phyloP scores from a whole-genome alignment of 2,797 vertebrate species.

The Eulemur rubriventer region DNA sequence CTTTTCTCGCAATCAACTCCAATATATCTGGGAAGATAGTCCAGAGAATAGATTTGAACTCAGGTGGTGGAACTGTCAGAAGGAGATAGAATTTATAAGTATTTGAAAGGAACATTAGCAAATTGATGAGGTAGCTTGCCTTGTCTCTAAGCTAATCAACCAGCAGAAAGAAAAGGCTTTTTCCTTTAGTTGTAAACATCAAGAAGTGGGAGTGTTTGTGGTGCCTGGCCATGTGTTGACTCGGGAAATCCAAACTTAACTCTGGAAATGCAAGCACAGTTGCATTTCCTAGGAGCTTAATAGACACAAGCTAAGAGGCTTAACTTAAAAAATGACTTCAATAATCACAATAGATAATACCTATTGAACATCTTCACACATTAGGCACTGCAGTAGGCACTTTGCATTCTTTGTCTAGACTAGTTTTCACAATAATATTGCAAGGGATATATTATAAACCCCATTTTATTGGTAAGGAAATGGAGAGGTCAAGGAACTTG shows the following conservation, averaged over 20 bases:
- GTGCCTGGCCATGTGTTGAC: background rate
- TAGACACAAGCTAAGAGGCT: constrained; percentile 32
- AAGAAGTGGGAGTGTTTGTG: constrained; percentile 16
- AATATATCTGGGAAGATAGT: constrained; percentile 16
- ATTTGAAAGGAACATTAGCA: constrained; percentile 44
- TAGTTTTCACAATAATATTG: background rate
- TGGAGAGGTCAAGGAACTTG: background rate
- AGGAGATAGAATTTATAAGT: background rate
- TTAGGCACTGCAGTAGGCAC: background rate
- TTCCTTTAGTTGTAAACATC: background rate
- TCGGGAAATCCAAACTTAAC: constrained; percentile 34
- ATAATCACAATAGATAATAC: background rate
- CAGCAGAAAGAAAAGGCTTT: constrained; percentile 34
- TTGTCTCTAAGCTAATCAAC: constrained; percentile 43
- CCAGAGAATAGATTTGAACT: constrained; percentile 34
- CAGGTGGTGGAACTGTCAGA: constrained; percentile 6
- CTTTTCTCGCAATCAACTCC: background rate
- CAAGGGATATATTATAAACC: background rate
- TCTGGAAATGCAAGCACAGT: background rate
- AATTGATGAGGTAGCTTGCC: background rate
- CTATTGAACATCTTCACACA: background rate
- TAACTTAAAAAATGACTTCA: constrained; percentile 23
- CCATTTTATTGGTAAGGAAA: background rate
- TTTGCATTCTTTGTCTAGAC: constrained; percentile 12
- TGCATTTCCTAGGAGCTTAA: constrained; percentile 1